phyloP scores from a whole-genome alignment of 1,140 invertebrate species.

The Holcopasites calliopsidis region DNA sequence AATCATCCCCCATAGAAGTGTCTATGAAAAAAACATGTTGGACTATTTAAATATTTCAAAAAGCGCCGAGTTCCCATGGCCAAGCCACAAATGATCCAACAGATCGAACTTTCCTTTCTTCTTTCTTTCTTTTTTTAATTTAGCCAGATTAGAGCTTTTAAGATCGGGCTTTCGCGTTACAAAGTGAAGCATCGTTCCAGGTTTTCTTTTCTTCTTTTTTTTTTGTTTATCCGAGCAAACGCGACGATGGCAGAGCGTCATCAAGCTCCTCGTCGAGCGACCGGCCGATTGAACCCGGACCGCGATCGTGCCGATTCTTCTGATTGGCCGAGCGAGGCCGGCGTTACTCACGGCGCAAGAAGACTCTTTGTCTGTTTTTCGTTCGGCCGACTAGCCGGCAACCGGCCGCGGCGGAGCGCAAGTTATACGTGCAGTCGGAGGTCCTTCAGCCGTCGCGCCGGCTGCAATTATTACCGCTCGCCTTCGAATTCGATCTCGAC shows the following conservation, averaged over 20 bases:
- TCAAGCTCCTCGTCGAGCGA: constrained; percentile 39
- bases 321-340: constrained; percentile 59
- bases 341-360: constrained; percentile 56
- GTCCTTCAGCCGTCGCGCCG: constrained; percentile 60
- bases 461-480: constrained; percentile 60
- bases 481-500: constrained; percentile 46
- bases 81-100: no score
- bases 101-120: no score
- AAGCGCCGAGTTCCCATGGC: no score
- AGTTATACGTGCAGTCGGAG: constrained; percentile 61
- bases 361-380: constrained; percentile 67
- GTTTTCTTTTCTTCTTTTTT: no score
- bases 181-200: constrained; percentile 4
- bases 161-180: background rate
- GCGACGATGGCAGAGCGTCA: constrained; percentile 47
- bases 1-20: no score
- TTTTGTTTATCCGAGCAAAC: constrained; percentile 8
- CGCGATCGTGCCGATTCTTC: constrained; percentile 62
- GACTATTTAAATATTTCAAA: no score
- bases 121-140: no score
- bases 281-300: constrained; percentile 55
- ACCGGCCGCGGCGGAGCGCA: constrained; percentile 43
- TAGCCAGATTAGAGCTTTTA: background rate
- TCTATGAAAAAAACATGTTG: no score
- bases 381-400: constrained; percentile 54